These are phyloP conservation scores for Bagarius yarrelli DNA, from an alignment of 2,113 vertebrate genomes.

Conservation along the genomic window DNA sequence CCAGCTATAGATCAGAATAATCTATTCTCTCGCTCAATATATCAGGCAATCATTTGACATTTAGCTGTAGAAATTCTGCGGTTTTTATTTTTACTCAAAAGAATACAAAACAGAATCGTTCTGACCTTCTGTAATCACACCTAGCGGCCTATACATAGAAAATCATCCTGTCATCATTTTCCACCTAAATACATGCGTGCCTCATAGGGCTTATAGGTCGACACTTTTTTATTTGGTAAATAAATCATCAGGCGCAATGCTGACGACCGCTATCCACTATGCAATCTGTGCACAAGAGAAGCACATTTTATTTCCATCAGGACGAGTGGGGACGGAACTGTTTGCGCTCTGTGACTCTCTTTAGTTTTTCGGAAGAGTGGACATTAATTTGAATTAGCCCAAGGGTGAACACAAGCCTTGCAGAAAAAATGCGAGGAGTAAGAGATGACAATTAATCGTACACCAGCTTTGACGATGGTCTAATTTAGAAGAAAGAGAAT, in stretches of 20 bases:
- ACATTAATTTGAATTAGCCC: constrained; percentile 59
- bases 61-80: not conserved
- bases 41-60: not conserved
- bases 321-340: constrained; percentile 46
- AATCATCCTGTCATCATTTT: constrained; percentile 18
- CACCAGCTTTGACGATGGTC: constrained; percentile 27
- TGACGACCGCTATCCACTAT: constrained; percentile 45
- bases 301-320: constrained; percentile 46
- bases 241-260: constrained; percentile 44
- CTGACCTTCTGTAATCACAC: constrained; percentile 23
- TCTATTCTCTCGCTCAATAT: not conserved
- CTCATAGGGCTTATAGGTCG: constrained; percentile 21
- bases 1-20: not conserved
- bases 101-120: constrained; percentile 19
- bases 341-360: constrained; percentile 51
- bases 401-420: constrained; percentile 44
- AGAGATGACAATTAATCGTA: constrained; percentile 53
- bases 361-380: constrained; percentile 54
- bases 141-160: not conserved
- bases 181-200: not conserved
- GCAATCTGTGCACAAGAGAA: constrained; percentile 37
- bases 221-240: constrained; percentile 30
- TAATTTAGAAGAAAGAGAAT: constrained; percentile 50
- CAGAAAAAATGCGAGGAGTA: constrained; percentile 41
- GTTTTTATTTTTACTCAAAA: not conserved